Base-by-base conservation (phyloP, 2,888 invertebrate genomes). In the Cantharis nigra region DNA sequence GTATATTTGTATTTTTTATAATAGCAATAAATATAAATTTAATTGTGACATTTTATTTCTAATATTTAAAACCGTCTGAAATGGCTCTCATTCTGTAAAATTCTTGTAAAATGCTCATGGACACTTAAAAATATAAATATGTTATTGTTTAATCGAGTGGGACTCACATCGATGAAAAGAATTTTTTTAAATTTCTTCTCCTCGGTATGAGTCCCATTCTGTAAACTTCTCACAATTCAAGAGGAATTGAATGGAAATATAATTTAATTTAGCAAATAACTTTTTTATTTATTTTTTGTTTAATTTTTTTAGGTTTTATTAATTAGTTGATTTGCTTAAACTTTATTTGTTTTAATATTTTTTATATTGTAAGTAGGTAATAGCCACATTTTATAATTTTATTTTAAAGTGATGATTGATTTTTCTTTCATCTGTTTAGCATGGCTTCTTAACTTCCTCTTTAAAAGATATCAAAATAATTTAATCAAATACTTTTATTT, bases 1-100 rank as follows among this genome's bases (percentile, higher is more conserved):
- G 70, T 70, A 74, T 64, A 74, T 74, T 74, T 74, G 74, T 74
- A 74, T 70, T 74, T 74, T 74, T 74, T 74, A 74, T 74, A 74
- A 74, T 74, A 70, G 70, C 63, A 74, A 74, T 74, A 70, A 74
- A 74, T 70, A 70, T 73, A 28, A 65, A 73, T 69, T 69, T 72
- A 23, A 72, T 49, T 49, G 49, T 49, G 49, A n/a, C 49, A 49
- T 49, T 49, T 49, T 49, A 49, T 49, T 49, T 26, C 26, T 26
- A 26, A 26, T 26, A 26, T 26, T 26, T 26, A 26, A 26, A 26
- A 5, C 3, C 5, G 5, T 23, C 23, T 20, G 20, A n/a, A n/a
- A n/a, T n/a, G n/a, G n/a, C n/a, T n/a, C n/a, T n/a, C n/a, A n/a
- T n/a, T n/a, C n/a, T n/a, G n/a, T n/a, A n/a, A n/a, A n/a, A n/a